Conservation (phyloP, 2,888 invertebrate species). For the Byasa hedistus region DNA sequence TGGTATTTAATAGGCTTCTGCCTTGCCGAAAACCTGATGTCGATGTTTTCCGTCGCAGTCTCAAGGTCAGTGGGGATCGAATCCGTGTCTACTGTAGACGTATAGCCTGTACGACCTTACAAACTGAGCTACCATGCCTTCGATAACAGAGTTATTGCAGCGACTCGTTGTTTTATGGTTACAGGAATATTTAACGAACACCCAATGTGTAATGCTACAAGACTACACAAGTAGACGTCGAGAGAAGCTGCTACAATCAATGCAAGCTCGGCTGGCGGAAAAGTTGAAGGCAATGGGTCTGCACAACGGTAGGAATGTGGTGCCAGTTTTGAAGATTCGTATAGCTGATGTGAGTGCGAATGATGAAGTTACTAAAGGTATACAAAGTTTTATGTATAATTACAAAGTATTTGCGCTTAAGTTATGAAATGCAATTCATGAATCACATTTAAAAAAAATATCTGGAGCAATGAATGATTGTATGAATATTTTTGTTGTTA, state of each 20-base stretch:
- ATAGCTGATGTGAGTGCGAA: constrained; percentile 45
- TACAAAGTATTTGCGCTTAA: constrained; percentile 3
- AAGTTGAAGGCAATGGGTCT: constrained; percentile 46
- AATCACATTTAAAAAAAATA: no score
- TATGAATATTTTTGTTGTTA: no score
- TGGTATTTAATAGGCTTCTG: no score
- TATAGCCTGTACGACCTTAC: no score
- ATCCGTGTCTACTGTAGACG: no score
- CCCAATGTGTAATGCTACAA: constrained; percentile 63
- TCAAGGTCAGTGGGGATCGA: no score
- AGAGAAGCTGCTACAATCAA: constrained; percentile 49
- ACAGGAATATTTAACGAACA: constrained; percentile 66
- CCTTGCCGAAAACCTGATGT: no score
- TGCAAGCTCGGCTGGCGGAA: constrained; percentile 53
- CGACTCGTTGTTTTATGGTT: background rate
- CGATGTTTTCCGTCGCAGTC: no score
- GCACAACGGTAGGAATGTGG: constrained; percentile 49
- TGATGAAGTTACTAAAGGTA: constrained; percentile 52
- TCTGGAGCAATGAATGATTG: no score
- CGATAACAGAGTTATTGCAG: no score
- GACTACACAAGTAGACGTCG: constrained; percentile 56
- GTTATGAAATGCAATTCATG: background rate
- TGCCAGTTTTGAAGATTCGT: constrained; percentile 57
- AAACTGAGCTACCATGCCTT: no score
- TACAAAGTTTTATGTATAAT: no score